Evolutionary conservation across 2,797 vertebrate genomes (phyloP).

Genomic region (Ambastaia sidthimunki): DNA sequence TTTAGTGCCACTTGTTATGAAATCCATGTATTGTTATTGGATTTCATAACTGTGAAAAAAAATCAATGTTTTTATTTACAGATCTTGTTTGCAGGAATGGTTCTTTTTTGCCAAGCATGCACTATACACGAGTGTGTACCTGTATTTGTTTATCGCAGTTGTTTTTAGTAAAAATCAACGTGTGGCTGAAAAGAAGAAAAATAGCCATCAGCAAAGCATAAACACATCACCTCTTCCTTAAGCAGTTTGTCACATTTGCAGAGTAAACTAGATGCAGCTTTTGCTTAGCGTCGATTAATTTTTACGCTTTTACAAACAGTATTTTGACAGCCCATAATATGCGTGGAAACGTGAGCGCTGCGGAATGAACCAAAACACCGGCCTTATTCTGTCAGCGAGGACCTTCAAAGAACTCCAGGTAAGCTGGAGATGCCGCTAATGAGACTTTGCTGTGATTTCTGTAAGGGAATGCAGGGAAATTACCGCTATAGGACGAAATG

Average conservation of each 20-base stretch:
- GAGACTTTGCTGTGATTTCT: not conserved
- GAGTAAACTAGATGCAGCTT: slow-evolving; percentile 75
- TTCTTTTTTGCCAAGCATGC: slow-evolving; percentile 56
- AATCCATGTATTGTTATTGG: not conserved
- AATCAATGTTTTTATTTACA: not conserved
- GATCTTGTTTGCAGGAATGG: not conserved
- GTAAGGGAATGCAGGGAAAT: not conserved
- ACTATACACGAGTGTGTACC: slow-evolving; percentile 60
- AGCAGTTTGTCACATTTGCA: slow-evolving; percentile 73
- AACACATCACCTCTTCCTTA: slow-evolving; percentile 68
- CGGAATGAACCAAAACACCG: slow-evolving; percentile 53
- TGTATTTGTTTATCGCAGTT: slow-evolving; percentile 78
- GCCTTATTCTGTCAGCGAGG: slow-evolving; percentile 77
- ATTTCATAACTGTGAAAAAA: not conserved
- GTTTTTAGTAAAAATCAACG: slow-evolving; percentile 69
- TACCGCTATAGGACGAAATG: not conserved
- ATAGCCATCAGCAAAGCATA: slow-evolving; percentile 73
- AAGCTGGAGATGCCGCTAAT: not conserved
- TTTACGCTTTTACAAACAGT: slow-evolving; percentile 68
- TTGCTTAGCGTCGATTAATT: slow-evolving; percentile 72
- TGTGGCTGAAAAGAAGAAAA: slow-evolving; percentile 61
- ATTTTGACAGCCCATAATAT: slow-evolving; percentile 68
- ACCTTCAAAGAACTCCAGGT: slow-evolving; percentile 23
- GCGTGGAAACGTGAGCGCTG: slow-evolving; percentile 60
- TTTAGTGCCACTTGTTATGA: not conserved